Evolutionary conservation across 2,113 vertebrate species (phyloP), one percentile per base, ranked within the genome.

Genomic region (Candoia aspera): DNA sequence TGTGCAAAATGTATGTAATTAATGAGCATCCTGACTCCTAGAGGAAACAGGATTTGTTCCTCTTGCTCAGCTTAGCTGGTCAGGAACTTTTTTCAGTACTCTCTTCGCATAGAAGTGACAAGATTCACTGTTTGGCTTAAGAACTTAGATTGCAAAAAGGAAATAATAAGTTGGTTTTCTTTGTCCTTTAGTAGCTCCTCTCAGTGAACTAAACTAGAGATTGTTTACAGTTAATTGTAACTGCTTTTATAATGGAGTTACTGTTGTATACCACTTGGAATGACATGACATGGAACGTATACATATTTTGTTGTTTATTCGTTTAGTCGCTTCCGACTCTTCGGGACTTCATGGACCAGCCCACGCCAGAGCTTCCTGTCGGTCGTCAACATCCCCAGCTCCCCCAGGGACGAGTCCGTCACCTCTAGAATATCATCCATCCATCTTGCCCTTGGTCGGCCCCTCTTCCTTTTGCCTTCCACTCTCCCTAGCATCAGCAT

Each of bases 21-120:
- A 42, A 79, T 79, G 33, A 42, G 46, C 94, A 24, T 87, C 79
- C 86, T 83, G 53, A 4, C 33, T 92, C 73, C 87, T 60, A 12
- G 42, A 60, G 57, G 23, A 3, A 84, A 73, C 79, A 62, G 21
- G 53, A 59, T 54, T 59, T 84, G 68, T 26, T 84, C 59, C 12
- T 92, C 87, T 88, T 62, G 54, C 57, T 89, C 49, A 89, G 12
- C 8, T 84, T 59, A 84, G 11, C 46, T 62, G 84, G 29, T 29
- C 49, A 92, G 12, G 62, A 11, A 3, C 55, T 8, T 83, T 42
- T 91, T 86, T n/a, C 21, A 42, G 21, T 23, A 54, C 2, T 86
- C 6, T 26, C 59, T 64, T 55, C 26, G 58, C 46, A 60, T 0
- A 62, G 86, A 84, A 88, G 37, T 84, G 13, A 59, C 15, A 53